Percentiles rank a stretch among this genome's conserved stretches.
phyloP scores from a whole-genome alignment of 92 coral and sea anemone species.

The Umimayanthus kanabou region DNA sequence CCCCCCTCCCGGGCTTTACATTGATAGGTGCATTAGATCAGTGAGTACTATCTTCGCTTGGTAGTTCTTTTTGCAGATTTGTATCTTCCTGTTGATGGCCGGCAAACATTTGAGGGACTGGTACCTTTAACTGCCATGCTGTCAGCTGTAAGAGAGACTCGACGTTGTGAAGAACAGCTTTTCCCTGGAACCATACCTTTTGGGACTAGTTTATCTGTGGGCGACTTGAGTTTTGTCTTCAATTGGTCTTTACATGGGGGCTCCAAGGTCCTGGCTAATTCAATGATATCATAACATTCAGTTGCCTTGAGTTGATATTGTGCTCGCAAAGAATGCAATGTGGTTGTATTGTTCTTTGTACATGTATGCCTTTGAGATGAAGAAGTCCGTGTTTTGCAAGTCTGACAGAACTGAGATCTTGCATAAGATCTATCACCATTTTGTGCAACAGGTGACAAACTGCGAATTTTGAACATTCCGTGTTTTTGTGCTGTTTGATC shows the following conservation, averaged over 20 bases:
- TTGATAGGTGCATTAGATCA: too few relatives aligned
- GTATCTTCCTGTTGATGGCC: slow-evolving; percentile 56
- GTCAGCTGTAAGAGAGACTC: slow-evolving; percentile 82
- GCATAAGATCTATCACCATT: not conserved
- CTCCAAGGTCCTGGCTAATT: slow-evolving; percentile 75
- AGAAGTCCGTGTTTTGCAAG: slow-evolving; percentile 59
- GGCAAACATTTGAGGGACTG: slow-evolving; percentile 46
- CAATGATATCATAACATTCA: slow-evolving; percentile 84
- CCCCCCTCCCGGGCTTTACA: too few relatives aligned
- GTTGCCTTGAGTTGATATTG: slow-evolving; percentile 80
- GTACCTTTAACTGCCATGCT: slow-evolving; percentile 70
- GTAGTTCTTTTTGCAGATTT: slow-evolving; percentile 66
- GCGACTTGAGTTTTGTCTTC: slow-evolving; percentile 36
- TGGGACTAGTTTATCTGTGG: slow-evolving; percentile 50
- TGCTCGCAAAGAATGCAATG: slow-evolving; percentile 64
- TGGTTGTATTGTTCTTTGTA: slow-evolving; percentile 39
- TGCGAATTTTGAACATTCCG: slow-evolving; percentile 6
- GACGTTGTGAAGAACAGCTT: slow-evolving; percentile 80
- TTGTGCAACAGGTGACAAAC: slow-evolving; percentile 2
- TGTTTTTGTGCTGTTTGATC: slow-evolving; percentile 21
- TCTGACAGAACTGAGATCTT: slow-evolving; percentile 58
- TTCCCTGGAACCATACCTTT: slow-evolving; percentile 88
- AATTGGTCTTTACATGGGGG: slow-evolving; percentile 72
- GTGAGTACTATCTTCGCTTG: slow-evolving; percentile 47
- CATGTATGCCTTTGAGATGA: slow-evolving; percentile 39